Conservation (phyloP, 2,888 invertebrate species). For the Chrysotoxum bicinctum region DNA sequence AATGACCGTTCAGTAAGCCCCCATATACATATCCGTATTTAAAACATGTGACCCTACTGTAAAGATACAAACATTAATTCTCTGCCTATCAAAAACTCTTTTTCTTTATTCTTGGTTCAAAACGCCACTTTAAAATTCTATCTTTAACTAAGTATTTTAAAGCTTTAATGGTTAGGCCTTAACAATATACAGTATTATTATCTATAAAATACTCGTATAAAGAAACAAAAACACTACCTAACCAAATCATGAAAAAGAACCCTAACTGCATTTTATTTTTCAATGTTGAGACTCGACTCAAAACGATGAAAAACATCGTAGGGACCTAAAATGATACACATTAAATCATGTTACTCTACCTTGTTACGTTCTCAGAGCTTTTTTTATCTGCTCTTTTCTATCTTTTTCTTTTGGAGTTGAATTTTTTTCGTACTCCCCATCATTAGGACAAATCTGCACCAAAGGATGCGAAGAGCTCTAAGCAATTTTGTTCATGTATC, state of each 20-base stretch:
- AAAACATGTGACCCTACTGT: too few species aligned
- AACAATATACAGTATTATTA: neutral
- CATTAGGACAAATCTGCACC: slow-evolving; percentile 67
- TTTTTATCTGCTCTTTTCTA: neutral
- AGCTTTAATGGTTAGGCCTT: neutral
- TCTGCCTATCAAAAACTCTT: too few species aligned
- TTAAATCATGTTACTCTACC: slow-evolving; percentile 23
- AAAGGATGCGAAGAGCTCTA: slow-evolving; percentile 57
- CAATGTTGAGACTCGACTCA: neutral
- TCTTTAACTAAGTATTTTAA: neutral
- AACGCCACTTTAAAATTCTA: too few species aligned
- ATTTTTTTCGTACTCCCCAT: slow-evolving; percentile 33
- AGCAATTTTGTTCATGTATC: slow-evolving; percentile 61
- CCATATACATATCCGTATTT: too few species aligned
- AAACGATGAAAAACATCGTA: neutral
- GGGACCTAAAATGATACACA: neutral
- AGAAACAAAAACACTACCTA: neutral
- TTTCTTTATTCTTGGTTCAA: too few species aligned
- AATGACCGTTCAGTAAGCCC: too few species aligned
- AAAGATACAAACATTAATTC: too few species aligned
- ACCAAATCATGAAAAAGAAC: neutral
- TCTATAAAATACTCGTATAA: too few species aligned
- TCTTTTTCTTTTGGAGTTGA: slow-evolving; percentile 14
- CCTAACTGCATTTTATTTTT: neutral
- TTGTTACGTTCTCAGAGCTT: slow-evolving; percentile 26